Evolutionary conservation across 2,888 invertebrate species (phyloP), one percentile per base, ranked within the genome.

Genomic region (Sialis lutaria): DNA sequence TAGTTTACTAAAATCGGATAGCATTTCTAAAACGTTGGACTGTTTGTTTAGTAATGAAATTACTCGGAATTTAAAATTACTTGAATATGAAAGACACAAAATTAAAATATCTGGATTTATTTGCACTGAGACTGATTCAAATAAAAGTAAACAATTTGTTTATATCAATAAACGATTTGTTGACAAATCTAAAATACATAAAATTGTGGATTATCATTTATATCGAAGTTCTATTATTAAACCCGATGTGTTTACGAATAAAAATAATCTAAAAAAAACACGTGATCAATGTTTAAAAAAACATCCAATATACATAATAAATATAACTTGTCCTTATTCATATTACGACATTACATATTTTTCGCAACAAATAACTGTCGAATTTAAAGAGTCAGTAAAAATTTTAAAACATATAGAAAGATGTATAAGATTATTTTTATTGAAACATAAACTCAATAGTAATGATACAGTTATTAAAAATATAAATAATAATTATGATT

Each of bases 141-240:
- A 64, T 40, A 72, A 68, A 51, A 61, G 63, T 46, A 59, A 70
- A 22, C 78, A 81, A 55, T 77, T 74, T 63, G 63, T 84, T 42
- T 84, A 73, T 61, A 65, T 84, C 5, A 84, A 84, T 63, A 73
- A 72, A 53, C 67, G 74, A 52, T 67, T 69, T 40, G 59, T 82
- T 4, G 53, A 62, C 43, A 70, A 69, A 49, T 67, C 69, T 34
- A 70, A 68, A 59, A 61, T 75, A 44, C 68, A 70, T 52, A 68
- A 67, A 53, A 6, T 33, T 8, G 4, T 40, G 30, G 30, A 39
- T n/a, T n/a, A 39, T 7, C 30, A 12, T 2, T 13, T 12, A n/a
- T 10, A 45, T 37, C 30, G 22, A 22, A 30, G n/a, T 32, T 12
- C 30, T 12, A 46, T n/a, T 35, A 56, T 53, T 40, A 50, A 53